Percentiles rank a stretch among this genome's conserved stretches.
Conservation (phyloP, 1,140 invertebrate genomes). For the Laupala kohalensis region DNA sequence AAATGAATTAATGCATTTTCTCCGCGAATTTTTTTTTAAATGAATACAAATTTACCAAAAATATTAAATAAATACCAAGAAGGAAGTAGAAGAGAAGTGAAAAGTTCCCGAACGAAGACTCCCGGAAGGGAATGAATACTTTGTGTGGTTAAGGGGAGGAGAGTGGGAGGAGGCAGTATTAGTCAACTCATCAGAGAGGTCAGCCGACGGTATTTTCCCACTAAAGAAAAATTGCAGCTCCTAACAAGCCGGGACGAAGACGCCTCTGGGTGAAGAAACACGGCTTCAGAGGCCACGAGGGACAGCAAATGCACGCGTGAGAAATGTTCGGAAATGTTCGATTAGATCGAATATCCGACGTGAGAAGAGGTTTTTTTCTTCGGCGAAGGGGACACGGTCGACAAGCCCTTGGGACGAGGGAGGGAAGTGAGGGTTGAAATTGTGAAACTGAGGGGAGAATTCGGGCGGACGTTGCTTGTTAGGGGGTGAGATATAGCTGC, state of each 20-base stretch:
- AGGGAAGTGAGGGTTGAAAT: not conserved
- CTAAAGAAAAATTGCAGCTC: not conserved
- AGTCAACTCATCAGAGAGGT: too few relatives aligned
- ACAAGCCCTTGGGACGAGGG: not conserved
- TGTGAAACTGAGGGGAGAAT: not conserved
- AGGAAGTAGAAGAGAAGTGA: too few relatives aligned
- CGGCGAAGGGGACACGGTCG: not conserved
- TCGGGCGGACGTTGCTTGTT: not conserved
- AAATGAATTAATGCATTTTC: too few relatives aligned
- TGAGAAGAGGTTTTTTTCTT: not conserved
- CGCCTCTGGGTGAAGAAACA: too few relatives aligned
- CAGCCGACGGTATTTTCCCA: too few relatives aligned
- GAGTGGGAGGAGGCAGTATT: not conserved
- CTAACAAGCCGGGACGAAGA: not conserved
- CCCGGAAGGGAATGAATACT: too few relatives aligned
- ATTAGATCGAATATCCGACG: not conserved
- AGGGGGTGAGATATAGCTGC: not conserved
- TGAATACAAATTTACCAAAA: too few relatives aligned
- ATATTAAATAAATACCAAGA: too few relatives aligned
- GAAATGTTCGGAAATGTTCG: not conserved
- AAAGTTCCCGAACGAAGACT: too few relatives aligned
- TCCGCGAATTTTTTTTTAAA: too few relatives aligned
- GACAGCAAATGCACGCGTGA: not conserved
- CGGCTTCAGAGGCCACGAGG: too few relatives aligned
- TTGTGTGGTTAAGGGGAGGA: not conserved